These are phyloP conservation scores for Bombyx mori DNA, from an alignment of 1,140 invertebrate genomes.

Conservation along the genomic window ASM3026992v2 NC_085114.1:11855001-11855500, in stretches of 20 bases:
- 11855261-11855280: slow-evolving; percentile 5
- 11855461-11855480: slow-evolving; percentile 7
- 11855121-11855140: slow-evolving; percentile 48
- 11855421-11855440: slow-evolving; percentile 58
- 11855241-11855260: slow-evolving; percentile 48
- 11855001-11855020: too few species aligned
- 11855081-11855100: too few species aligned
- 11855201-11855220: slow-evolving; percentile 47
- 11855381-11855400: slow-evolving; percentile 51
- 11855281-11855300: too few species aligned
- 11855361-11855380: slow-evolving; percentile 26
- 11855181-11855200: slow-evolving; percentile 42
- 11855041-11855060: too few species aligned
- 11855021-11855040: too few species aligned
- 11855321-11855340: too few species aligned
- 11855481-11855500: slow-evolving; percentile 4
- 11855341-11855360: too few species aligned
- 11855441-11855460: slow-evolving; percentile 15
- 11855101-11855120: not conserved
- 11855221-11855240: slow-evolving; percentile 55
- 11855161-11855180: slow-evolving; percentile 51
- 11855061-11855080: too few species aligned
- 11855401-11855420: slow-evolving; percentile 45
- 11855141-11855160: slow-evolving; percentile 52
- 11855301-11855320: too few species aligned